These are phyloP conservation scores for Plecotus auritus DNA, from an alignment of 2,113 vertebrate genomes.

Conservation along the genomic window DNA sequence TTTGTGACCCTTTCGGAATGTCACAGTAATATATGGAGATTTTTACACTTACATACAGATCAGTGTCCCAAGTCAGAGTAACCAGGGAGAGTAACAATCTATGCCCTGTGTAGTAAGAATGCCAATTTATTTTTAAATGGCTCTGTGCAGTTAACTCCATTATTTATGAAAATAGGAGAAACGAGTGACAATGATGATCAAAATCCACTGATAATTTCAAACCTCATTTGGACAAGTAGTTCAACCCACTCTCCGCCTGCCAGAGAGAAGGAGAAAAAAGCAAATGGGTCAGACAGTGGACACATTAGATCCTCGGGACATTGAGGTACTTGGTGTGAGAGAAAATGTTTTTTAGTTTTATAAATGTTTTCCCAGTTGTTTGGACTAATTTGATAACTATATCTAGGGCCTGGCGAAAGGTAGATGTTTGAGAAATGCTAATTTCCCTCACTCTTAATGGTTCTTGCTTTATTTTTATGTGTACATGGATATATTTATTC, in stretches of 20 bases:
- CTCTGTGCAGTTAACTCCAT: background rate
- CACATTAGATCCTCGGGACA: background rate
- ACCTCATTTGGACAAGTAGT: background rate
- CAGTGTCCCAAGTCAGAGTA: background rate
- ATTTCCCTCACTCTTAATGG: background rate
- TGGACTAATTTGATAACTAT: background rate
- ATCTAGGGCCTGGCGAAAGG: background rate
- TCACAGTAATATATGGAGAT: background rate
- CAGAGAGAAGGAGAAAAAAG: background rate
- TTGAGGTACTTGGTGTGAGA: background rate
- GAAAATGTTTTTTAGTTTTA: background rate
- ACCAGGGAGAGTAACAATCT: background rate
- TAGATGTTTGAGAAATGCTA: background rate
- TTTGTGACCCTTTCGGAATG: conserved; percentile 8
- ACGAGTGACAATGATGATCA: background rate
- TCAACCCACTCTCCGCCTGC: background rate
- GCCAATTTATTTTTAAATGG: conserved; percentile 16
- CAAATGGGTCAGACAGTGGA: background rate
- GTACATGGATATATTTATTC: background rate
- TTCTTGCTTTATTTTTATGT: background rate
- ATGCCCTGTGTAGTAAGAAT: background rate
- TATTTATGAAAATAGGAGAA: conserved; percentile 44
- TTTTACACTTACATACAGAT: background rate
- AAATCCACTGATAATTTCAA: background rate
- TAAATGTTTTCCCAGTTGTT: background rate